A percentile compares a stretch with the other conserved stretches of the same genome.
Evolutionary conservation across 2,797 vertebrate species (phyloP).

Genomic region (Onychomys arenicola): DNA sequence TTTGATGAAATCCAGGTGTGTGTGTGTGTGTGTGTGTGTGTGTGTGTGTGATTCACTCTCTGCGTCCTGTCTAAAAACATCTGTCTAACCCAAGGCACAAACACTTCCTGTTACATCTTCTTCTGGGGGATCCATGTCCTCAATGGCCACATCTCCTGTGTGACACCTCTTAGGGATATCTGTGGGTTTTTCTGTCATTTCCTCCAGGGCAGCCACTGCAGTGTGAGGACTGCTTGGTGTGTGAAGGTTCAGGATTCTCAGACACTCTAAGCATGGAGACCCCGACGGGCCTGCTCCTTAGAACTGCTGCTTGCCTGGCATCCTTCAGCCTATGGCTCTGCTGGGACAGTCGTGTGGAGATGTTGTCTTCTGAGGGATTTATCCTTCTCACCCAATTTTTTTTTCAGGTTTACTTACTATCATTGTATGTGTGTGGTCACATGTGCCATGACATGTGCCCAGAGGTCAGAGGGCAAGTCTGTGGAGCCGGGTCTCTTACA

Average conservation of each 20-base stretch:
- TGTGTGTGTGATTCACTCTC: not conserved
- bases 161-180: not conserved
- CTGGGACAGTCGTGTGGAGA: not conserved
- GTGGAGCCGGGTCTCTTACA: not conserved
- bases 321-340: not conserved
- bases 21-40: not conserved
- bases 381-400: not conserved
- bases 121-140: not conserved
- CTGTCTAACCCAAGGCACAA: not conserved
- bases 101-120: not conserved
- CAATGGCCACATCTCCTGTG: not conserved
- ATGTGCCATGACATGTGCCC: not conserved
- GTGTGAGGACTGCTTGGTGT: not conserved
- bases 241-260: not conserved
- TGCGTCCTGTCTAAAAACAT: not conserved
- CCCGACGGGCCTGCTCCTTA: not conserved
- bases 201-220: not conserved
- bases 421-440: not conserved
- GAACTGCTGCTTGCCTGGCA: not conserved
- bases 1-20: not conserved
- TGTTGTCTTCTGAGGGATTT: not conserved
- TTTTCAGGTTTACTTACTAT: not conserved
- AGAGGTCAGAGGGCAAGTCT: not conserved
- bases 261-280: not conserved
- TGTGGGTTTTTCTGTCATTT: not conserved